phyloP scores from a whole-genome alignment of 2,797 vertebrate genomes.

The Liasis olivaceus region DNA sequence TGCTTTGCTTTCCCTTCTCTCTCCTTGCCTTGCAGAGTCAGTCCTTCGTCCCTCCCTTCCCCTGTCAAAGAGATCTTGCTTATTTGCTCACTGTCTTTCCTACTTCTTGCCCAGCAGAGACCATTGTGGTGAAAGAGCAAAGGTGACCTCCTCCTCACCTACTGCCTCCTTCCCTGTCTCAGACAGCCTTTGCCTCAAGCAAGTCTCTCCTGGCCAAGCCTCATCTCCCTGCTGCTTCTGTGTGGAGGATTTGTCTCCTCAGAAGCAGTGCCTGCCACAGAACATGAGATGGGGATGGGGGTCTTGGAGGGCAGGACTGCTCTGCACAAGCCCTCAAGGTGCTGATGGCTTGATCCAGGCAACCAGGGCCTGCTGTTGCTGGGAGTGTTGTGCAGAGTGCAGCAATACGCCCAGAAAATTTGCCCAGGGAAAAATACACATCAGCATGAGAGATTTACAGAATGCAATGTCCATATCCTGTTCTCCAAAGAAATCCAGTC shows the following conservation, averaged over 20 bases:
- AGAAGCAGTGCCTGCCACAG: not conserved
- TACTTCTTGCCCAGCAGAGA: not conserved
- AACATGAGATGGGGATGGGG: not conserved
- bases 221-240: not conserved
- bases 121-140: not conserved
- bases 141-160: not conserved
- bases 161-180: not conserved
- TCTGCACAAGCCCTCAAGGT: not conserved
- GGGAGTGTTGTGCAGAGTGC: not conserved
- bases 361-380: not conserved
- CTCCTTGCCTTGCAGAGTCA: not conserved
- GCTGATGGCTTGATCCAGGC: not conserved
- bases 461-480: too few relatives aligned
- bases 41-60: not conserved
- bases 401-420: too few relatives aligned
- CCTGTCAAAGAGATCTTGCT: not conserved
- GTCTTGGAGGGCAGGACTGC: not conserved
- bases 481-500: too few relatives aligned
- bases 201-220: not conserved
- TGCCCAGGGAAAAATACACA: too few relatives aligned
- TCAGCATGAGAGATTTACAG: too few relatives aligned
- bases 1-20: not conserved
- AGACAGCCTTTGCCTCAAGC: not conserved
- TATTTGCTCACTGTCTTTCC: not conserved
- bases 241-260: not conserved